Evolutionary conservation across 2,888 invertebrate genomes (phyloP).

Genomic region (Drosophila subquinaria): DNA sequence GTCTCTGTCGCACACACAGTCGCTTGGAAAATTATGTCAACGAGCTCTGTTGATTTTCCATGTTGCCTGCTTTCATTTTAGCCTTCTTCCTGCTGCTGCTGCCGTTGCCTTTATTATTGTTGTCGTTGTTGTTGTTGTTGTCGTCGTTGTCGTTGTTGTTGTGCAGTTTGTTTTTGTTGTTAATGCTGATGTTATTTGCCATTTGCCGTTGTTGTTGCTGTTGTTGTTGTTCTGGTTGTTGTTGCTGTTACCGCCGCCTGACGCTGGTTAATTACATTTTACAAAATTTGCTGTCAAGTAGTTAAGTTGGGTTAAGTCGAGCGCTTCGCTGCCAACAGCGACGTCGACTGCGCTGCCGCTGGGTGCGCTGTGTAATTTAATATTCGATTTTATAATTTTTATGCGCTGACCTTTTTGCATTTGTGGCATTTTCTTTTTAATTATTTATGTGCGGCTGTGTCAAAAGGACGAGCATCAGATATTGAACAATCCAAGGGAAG

Average conservation of each 20-base stretch:
- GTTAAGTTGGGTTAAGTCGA: slow-evolving; percentile 83
- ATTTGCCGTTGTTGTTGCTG: slow-evolving; percentile 15
- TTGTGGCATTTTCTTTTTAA: slow-evolving; percentile 81
- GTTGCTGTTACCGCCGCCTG: slow-evolving; percentile 58
- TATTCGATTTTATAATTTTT: slow-evolving; percentile 82
- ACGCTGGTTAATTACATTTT: slow-evolving; percentile 85
- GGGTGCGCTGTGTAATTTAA: slow-evolving; percentile 72
- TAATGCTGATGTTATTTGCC: slow-evolving; percentile 59
- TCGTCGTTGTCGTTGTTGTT: slow-evolving; percentile 44
- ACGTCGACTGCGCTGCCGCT: slow-evolving; percentile 19
- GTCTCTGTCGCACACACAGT: slow-evolving; percentile 47
- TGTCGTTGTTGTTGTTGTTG: slow-evolving; percentile 34
- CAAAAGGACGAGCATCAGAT: slow-evolving; percentile 21
- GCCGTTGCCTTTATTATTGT: slow-evolving; percentile 25
- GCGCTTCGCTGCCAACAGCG: slow-evolving; percentile 51
- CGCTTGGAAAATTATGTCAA: slow-evolving; percentile 84
- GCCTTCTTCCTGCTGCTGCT: slow-evolving; percentile 53
- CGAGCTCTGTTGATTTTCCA: slow-evolving; percentile 83
- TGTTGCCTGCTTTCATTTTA: slow-evolving; percentile 69
- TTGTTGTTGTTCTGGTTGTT: slow-evolving; percentile 25
- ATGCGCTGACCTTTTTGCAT: slow-evolving; percentile 80
- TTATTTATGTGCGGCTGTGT: slow-evolving; percentile 73
- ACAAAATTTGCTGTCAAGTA: slow-evolving; percentile 84
- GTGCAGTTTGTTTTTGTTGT: slow-evolving; percentile 63
- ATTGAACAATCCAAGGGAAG: slow-evolving; percentile 5